Percentiles rank a stretch among this genome's conserved stretches.
phyloP scores from a whole-genome alignment of 1,140 invertebrate species.

The Solen grandis region DNA sequence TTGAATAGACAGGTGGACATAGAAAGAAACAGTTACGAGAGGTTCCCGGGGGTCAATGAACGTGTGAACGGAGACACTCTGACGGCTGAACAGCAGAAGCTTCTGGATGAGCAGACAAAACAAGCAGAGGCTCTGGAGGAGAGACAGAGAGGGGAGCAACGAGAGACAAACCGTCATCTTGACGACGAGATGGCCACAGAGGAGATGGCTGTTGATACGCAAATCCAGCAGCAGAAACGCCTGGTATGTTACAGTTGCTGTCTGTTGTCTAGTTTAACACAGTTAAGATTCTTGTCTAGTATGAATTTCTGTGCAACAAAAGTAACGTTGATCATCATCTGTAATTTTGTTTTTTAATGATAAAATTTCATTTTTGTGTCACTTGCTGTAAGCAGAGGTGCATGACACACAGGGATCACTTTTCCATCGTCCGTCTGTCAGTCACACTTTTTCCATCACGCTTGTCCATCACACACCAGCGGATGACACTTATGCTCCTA shows the following conservation, averaged over 20 bases:
- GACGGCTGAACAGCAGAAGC: slow-evolving; percentile 63
- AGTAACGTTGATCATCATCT: too few relatives aligned
- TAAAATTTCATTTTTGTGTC: too few relatives aligned
- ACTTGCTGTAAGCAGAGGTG: too few relatives aligned
- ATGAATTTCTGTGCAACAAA: background rate
- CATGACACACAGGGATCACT: too few relatives aligned
- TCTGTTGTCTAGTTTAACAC: background rate
- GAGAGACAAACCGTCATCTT: slow-evolving; percentile 61
- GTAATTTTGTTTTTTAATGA: too few relatives aligned
- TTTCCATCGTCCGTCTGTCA: too few relatives aligned
- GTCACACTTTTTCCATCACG: too few relatives aligned
- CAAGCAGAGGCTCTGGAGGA: slow-evolving; percentile 68
- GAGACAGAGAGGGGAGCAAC: slow-evolving; percentile 64
- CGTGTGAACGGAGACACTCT: slow-evolving; percentile 69
- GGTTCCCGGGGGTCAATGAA: slow-evolving; percentile 72
- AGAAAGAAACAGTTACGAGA: slow-evolving; percentile 70
- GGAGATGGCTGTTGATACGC: slow-evolving; percentile 60
- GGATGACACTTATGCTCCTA: too few relatives aligned
- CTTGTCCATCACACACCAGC: too few relatives aligned
- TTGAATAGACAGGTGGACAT: slow-evolving; percentile 72
- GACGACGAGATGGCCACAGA: slow-evolving; percentile 65
- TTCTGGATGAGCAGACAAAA: slow-evolving; percentile 69
- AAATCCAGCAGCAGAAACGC: slow-evolving; percentile 74
- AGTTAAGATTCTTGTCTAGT: background rate
- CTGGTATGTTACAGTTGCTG: slow-evolving; percentile 71